Evolutionary conservation across 2,797 vertebrate genomes (phyloP).

Genomic region (Sebastes trivittatus): DNA sequence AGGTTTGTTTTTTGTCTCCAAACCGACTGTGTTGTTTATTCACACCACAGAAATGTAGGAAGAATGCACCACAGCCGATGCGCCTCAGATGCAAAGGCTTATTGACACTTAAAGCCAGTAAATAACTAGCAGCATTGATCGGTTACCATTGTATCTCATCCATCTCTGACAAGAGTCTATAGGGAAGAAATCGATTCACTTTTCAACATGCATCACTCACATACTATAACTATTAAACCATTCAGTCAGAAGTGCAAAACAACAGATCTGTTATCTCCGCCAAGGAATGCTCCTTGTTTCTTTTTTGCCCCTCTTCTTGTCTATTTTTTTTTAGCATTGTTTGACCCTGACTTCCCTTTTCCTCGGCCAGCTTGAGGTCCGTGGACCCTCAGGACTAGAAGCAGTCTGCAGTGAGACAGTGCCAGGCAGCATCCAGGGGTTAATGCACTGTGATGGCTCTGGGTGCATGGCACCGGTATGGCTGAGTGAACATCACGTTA

Average conservation of each 20-base stretch:
- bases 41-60: not conserved
- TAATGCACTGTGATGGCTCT: constrained; percentile 68
- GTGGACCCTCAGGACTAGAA: constrained; percentile 22
- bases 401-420: constrained; percentile 49
- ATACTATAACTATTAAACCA: constrained; percentile 29
- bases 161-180: constrained; percentile 47
- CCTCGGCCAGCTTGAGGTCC: constrained; percentile 17
- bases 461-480: constrained; percentile 53
- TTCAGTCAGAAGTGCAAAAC: constrained; percentile 22
- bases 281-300: not conserved
- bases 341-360: constrained; percentile 27
- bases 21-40: not conserved
- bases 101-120: constrained; percentile 50
- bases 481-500: constrained; percentile 69
- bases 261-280: constrained; percentile 23
- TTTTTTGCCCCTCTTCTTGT: not conserved
- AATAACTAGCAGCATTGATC: constrained; percentile 64
- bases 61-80: not conserved
- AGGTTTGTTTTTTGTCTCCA: constrained; percentile 3
- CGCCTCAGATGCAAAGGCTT: not conserved
- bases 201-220: constrained; percentile 47
- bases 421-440: constrained; percentile 59
- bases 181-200: constrained; percentile 50
- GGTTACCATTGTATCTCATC: constrained; percentile 52
- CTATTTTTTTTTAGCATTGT: not conserved